These are phyloP conservation scores for Cosmia trapezina DNA, from an alignment of 2,888 invertebrate species.

Conservation along the genomic window DNA sequence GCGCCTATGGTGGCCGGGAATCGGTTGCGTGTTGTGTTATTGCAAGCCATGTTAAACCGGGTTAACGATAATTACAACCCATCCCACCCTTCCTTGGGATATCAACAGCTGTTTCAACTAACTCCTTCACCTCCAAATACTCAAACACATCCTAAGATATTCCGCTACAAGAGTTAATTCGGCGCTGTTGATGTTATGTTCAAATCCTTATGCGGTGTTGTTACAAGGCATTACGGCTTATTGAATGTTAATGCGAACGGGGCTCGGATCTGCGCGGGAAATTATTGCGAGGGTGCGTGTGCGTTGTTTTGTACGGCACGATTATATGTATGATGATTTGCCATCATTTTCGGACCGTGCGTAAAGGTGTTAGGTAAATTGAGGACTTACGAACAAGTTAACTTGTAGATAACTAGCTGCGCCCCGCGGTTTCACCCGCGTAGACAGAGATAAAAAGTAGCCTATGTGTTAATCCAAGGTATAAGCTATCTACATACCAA, in stretches of 20 bases:
- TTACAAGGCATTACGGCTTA: slow-evolving; percentile 77
- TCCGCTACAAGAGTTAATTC: slow-evolving; percentile 47
- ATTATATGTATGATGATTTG: no score
- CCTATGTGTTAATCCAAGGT: no score
- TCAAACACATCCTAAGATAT: slow-evolving; percentile 39
- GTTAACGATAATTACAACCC: neutral
- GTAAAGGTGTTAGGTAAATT: no score
- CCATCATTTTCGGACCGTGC: no score
- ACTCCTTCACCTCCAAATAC: slow-evolving; percentile 28
- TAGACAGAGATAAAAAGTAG: no score
- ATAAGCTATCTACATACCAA: no score
- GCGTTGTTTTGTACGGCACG: slow-evolving; percentile 55
- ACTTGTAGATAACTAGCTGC: no score
- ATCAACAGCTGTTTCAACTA: slow-evolving; percentile 38
- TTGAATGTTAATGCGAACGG: slow-evolving; percentile 79
- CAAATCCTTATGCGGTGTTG: slow-evolving; percentile 67
- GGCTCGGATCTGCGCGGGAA: slow-evolving; percentile 66
- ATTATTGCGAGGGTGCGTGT: slow-evolving; percentile 51
- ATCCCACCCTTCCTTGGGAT: neutral
- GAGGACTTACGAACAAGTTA: no score
- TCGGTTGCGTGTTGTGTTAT: no score
- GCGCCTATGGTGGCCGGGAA: no score
- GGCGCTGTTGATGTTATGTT: slow-evolving; percentile 49
- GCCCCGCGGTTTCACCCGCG: no score
- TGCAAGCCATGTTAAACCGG: no score